These are phyloP conservation scores for Byasa hedistus DNA, from an alignment of 2,888 invertebrate genomes.

Conservation along the genomic window DNA sequence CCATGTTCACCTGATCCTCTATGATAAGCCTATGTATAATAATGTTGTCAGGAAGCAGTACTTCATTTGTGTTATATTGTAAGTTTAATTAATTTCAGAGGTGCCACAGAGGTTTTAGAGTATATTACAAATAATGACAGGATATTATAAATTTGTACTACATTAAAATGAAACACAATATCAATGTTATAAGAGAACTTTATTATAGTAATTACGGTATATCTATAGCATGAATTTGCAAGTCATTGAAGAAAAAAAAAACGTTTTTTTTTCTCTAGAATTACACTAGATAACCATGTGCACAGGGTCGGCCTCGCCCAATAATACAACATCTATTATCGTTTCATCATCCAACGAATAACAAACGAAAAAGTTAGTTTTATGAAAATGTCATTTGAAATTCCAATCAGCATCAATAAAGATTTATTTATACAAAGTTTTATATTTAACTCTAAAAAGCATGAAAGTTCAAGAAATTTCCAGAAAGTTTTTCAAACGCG, in stretches of 20 bases:
- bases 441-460: slow-evolving; percentile 64
- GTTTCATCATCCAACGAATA: slow-evolving; percentile 47
- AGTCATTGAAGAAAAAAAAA: slow-evolving; percentile 74
- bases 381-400: slow-evolving; percentile 59
- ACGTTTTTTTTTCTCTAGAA: slow-evolving; percentile 68
- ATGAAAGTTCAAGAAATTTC: slow-evolving; percentile 48
- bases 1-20: no score
- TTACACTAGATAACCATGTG: slow-evolving; percentile 73
- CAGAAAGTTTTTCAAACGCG: slow-evolving; percentile 41
- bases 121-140: no score
- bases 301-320: slow-evolving; percentile 63
- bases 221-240: slow-evolving; percentile 80
- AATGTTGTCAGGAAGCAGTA: no score
- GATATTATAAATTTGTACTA: no score
- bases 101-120: no score
- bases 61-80: no score
- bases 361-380: slow-evolving; percentile 42
- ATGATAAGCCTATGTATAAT: no score
- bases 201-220: slow-evolving; percentile 79
- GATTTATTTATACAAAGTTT: slow-evolving; percentile 57
- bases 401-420: slow-evolving; percentile 47
- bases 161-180: slow-evolving; percentile 35
- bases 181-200: slow-evolving; percentile 80
- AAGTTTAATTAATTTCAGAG: no score
- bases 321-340: slow-evolving; percentile 50